phyloP scores from a whole-genome alignment of 2,797 vertebrate species.

The Odontamblyopus rebecca region DNA sequence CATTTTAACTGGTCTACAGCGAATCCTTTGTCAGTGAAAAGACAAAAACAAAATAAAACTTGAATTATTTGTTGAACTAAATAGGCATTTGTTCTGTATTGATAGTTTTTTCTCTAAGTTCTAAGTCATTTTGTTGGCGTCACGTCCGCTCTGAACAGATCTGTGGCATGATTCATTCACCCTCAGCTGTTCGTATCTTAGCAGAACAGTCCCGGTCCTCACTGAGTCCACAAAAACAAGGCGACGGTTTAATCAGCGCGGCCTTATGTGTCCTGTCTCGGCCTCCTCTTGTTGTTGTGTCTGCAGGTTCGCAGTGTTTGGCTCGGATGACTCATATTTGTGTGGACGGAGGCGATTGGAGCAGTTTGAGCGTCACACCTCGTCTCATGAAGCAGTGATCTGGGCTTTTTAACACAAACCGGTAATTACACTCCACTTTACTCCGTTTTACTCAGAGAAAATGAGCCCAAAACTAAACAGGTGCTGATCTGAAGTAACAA shows the following conservation, averaged over 20 bases:
- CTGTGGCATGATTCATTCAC: not conserved
- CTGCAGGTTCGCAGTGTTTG: not conserved
- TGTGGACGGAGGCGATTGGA: not conserved
- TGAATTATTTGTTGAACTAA: not conserved
- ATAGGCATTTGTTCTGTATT: not conserved
- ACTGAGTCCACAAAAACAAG: too few species aligned
- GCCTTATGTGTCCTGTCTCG: not conserved
- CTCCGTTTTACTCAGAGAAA: too few species aligned
- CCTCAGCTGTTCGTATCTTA: too few species aligned
- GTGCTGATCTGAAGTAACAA: too few species aligned
- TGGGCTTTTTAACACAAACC: not conserved
- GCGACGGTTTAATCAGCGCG: too few species aligned
- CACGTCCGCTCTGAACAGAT: not conserved
- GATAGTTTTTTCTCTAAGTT: too few species aligned
- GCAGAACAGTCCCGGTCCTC: too few species aligned
- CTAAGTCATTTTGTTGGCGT: not conserved
- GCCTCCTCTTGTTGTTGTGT: not conserved
- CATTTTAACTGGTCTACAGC: too few species aligned
- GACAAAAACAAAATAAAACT: not conserved
- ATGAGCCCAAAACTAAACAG: too few species aligned
- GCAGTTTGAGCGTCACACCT: constrained; percentile 2
- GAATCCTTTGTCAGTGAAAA: too few species aligned
- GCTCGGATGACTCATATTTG: constrained; percentile 1
- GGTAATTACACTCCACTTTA: too few species aligned
- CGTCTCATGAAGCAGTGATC: not conserved